A percentile compares a stretch with the other conserved stretches of the same genome.
These are phyloP conservation scores for Eublepharis macularius DNA, from an alignment of 2,113 vertebrate genomes.

Conservation along the genomic window DNA sequence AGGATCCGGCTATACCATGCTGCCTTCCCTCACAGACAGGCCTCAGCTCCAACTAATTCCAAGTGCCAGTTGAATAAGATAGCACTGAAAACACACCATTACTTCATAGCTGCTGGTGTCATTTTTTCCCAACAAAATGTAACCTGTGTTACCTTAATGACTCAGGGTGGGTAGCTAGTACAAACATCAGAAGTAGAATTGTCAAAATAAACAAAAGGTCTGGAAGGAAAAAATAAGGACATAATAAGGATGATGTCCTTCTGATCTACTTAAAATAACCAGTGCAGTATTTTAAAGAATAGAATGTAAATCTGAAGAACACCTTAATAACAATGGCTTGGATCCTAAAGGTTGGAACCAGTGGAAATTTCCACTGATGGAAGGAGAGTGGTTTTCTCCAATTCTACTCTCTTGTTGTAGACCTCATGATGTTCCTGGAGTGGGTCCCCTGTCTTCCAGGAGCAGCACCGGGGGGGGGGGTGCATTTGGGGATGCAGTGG, in stretches of 20 bases:
- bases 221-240: neutral
- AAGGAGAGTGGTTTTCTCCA: no score
- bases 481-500: no score
- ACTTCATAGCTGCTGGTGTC: no score
- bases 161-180: neutral
- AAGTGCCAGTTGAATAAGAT: neutral
- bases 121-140: neutral
- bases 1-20: no score
- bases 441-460: no score
- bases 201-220: neutral
- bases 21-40: no score
- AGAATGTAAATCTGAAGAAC: neutral
- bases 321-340: neutral
- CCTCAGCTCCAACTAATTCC: neutral
- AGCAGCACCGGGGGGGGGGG: no score
- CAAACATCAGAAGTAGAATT: neutral
- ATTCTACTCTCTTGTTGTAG: no score
- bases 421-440: no score
- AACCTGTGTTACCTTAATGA: neutral
- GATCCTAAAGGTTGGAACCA: neutral
- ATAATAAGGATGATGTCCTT: neutral
- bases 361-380: neutral
- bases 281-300: no score
- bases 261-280: no score
- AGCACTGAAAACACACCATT: neutral